Evolutionary conservation across 2,888 invertebrate genomes (phyloP).

Genomic region (Sclerodermus sp.): DNA sequence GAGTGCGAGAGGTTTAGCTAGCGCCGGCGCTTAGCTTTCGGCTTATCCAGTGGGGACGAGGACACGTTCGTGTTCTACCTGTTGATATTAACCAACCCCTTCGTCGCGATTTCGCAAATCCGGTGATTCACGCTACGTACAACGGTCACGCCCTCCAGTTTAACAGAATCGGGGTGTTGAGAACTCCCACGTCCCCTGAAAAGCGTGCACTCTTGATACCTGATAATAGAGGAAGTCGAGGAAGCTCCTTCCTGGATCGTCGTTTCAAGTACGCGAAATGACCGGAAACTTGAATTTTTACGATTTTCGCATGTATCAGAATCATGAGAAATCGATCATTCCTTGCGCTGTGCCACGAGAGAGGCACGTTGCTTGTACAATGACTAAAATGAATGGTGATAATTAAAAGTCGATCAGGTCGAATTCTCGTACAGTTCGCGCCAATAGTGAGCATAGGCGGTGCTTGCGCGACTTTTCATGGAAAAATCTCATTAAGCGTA

Average conservation of each 20-base stretch:
- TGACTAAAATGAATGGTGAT: slow-evolving; percentile 32
- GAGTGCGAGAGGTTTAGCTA: slow-evolving; percentile 54
- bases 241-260: too few relatives aligned
- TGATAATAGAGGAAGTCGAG: too few relatives aligned
- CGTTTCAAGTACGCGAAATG: too few relatives aligned
- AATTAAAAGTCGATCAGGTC: slow-evolving; percentile 52
- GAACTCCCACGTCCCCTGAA: too few relatives aligned
- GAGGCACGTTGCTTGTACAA: too few relatives aligned
- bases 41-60: slow-evolving; percentile 53
- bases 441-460: too few relatives aligned
- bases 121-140: slow-evolving; percentile 29
- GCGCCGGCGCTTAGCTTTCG: slow-evolving; percentile 56
- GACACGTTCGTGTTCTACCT: slow-evolving; percentile 48
- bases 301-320: too few relatives aligned
- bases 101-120: slow-evolving; percentile 53
- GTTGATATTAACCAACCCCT: slow-evolving; percentile 57
- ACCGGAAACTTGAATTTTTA: too few relatives aligned
- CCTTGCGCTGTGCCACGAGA: slow-evolving; percentile 13
- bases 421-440: background rate
- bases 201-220: too few relatives aligned
- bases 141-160: slow-evolving; percentile 44
- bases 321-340: slow-evolving; percentile 22
- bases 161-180: too few relatives aligned
- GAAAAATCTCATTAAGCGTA: too few relatives aligned
- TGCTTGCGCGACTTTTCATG: too few relatives aligned